Conservation (phyloP, 2,797 vertebrate genomes). For the Falco peregrinus region DNA sequence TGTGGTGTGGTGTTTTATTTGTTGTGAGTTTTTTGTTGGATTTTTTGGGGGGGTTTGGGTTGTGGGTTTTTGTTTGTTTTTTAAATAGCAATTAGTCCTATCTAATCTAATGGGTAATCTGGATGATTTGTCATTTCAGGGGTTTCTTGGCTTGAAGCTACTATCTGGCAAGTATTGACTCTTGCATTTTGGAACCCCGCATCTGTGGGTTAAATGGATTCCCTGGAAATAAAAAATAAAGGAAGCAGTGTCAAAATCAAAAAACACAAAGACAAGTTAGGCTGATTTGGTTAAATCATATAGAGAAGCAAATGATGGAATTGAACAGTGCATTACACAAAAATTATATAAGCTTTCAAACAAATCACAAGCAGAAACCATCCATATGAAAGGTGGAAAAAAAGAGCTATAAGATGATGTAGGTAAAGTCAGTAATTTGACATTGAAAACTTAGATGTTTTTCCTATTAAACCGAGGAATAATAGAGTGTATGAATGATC, state of each 20-base stretch:
- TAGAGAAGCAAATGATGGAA: background rate
- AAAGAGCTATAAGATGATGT: background rate
- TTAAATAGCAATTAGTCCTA: background rate
- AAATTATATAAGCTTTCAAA: background rate
- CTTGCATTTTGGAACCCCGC: accelerated
- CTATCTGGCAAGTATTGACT: background rate
- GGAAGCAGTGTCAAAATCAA: background rate
- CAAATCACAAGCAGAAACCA: background rate
- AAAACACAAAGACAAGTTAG: background rate
- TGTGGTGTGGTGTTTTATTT: background rate
- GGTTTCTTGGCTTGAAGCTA: background rate
- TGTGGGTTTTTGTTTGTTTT: no score
- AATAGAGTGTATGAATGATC: background rate
- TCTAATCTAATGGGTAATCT: background rate
- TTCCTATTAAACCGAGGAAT: background rate
- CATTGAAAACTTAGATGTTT: background rate
- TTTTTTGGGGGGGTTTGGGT: background rate
- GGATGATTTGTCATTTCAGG: background rate
- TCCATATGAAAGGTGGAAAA: background rate
- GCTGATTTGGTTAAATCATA: background rate
- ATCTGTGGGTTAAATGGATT: background rate
- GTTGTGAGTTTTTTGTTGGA: background rate
- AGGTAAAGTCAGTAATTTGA: background rate
- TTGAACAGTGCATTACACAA: background rate
- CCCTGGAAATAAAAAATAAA: background rate